Evolutionary conservation across 2,888 invertebrate species (phyloP).

Genomic region (Xestia ashworthii): DNA sequence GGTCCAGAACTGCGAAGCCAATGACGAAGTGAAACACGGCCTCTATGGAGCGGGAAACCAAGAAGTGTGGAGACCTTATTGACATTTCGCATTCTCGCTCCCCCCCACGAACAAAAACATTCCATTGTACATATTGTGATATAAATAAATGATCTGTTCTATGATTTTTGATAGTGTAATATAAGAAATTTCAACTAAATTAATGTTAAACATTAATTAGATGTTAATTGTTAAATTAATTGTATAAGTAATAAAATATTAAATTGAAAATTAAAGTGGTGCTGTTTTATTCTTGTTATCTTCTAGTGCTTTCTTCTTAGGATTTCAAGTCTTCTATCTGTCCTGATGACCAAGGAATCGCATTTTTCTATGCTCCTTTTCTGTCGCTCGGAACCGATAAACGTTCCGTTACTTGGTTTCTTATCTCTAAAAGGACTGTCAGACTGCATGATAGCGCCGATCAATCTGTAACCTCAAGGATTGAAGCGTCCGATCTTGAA

Average conservation of each 20-base stretch:
- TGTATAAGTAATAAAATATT: constrained; percentile 71
- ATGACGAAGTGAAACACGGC: constrained; percentile 89
- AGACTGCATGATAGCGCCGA: no score
- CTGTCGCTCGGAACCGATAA: no score
- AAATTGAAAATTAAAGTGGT: constrained; percentile 50
- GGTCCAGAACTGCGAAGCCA: constrained; percentile 88
- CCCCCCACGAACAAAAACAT: constrained; percentile 74
- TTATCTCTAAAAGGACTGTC: no score
- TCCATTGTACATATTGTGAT: constrained; percentile 89
- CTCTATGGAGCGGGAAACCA: constrained; percentile 82
- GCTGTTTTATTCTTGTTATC: constrained; percentile 23
- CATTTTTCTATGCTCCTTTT: no score
- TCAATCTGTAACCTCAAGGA: no score
- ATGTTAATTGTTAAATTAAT: constrained; percentile 85
- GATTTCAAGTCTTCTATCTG: neutral
- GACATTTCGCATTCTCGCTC: constrained; percentile 75
- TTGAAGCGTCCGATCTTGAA: no score
- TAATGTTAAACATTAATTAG: constrained; percentile 89
- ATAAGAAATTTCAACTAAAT: constrained; percentile 74
- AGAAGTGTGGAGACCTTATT: constrained; percentile 95
- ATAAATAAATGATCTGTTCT: constrained; percentile 72
- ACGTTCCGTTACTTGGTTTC: no score
- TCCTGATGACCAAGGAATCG: no score
- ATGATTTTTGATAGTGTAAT: constrained; percentile 59
- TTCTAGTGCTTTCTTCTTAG: neutral